Evolutionary conservation across 2,797 vertebrate genomes (phyloP), one percentile per base, ranked within the genome.

Genomic region (Lepilemur septentrionalis): DNA sequence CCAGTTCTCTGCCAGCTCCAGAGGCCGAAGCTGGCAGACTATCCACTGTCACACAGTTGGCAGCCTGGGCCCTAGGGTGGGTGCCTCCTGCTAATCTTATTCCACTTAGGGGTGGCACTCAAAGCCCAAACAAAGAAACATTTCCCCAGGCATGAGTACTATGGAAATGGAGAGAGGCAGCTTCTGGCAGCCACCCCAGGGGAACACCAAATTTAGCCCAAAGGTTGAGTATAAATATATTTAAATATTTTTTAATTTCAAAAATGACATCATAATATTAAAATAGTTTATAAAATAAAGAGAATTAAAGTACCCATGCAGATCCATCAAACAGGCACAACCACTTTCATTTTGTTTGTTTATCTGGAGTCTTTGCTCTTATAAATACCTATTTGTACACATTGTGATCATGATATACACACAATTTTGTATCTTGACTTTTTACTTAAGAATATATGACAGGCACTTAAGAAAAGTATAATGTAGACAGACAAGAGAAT

Each of bases 71-170:
- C 96, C 97, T 50, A 63, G 93, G 46, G 79, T 96, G 97, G 96
- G 91, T 78, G n/a, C 97, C 95, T 97, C 94, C 90, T 90, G 97
- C 97, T 98, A 96, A 97, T 97, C 97, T 97, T 87, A 97, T 98
- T 98, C 98, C 98, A 98, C 98, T 98, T 98, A 98, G 98, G 98
- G 98, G 92, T 92, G 97, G 88, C 90, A 93, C 96, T 86, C 98
- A 85, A 82, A 97, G 87, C 78, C 80, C 94, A 97, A 89, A 4
- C 12, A 95, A 83, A 96, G 89, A 80, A 96, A 87, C 89, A 89
- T 55, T n/a, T 97, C 96, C 96, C 96, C 92, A 96, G 86, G 95
- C 95, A 48, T 78, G 83, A 95, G 89, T 73, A 69, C 80, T n/a
- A 50, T 12, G 12, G 95, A 96, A 94, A 91, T 7, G 41, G 38